Base-by-base conservation (phyloP, 2,888 invertebrate species). In the Pimpla rufipes region DNA sequence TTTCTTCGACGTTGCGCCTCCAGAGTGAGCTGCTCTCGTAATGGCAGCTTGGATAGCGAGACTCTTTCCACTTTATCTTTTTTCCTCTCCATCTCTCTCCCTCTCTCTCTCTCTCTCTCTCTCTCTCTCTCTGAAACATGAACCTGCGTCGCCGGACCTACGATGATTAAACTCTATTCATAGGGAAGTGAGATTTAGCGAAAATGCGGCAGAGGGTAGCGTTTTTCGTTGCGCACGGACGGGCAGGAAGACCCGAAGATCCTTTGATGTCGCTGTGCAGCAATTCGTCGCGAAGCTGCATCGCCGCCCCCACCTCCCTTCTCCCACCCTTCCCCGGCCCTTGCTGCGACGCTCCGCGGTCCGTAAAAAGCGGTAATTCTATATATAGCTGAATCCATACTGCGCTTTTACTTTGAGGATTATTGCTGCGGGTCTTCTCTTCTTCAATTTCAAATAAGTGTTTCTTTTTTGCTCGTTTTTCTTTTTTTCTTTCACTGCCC, bases 111-210 rank as follows among this genome's bases (percentile, higher is more conserved):
- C 57, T 57, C 42, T n/a, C 42, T 64, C 37, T 7, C 21, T 42
- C 1, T 55, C 16, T 59, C 16, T 62, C 71, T 59, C 29, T 42
- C 64, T n/a, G 75, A 78, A 82, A 75, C 70, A 62, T 37, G 47
- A 62, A 62, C 18, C 59, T 50, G 73, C 74, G 66, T 76, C 40
- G 23, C 59, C 52, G 79, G 59, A 79, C 57, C 67, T 73, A 55
- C 59, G 79, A 83, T 83, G 71, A 79, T 83, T 76, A 79, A 76
- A 83, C 75, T 67, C 79, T 55, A 83, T 79, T 83, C 79, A 79
- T 76, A 70, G 71, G 47, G 45, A 79, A 83, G 79, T 79, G 79
- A 79, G 71, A 79, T 70, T 79, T 66, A 37, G 50, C 70, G 57
- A 66, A 66, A 80, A 75, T n/a, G 21, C 45, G 21, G 55, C n/a